phyloP scores from a whole-genome alignment of 2,888 invertebrate genomes.

The Lasioglossum vierecki region DNA sequence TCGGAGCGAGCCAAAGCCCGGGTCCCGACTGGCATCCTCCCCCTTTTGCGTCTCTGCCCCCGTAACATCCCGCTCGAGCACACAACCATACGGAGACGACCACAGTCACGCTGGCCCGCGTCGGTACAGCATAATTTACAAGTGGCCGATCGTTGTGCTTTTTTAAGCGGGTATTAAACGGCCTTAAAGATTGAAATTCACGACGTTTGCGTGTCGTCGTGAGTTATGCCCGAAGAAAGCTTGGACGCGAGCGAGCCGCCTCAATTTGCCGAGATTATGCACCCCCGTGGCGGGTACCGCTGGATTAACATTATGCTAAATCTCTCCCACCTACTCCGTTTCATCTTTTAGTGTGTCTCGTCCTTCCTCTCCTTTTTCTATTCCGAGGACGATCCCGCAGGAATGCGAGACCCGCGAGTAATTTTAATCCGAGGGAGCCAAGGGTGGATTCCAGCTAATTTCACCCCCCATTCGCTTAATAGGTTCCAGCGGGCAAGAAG shows the following conservation, averaged over 20 bases:
- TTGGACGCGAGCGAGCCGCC: constrained; percentile 2
- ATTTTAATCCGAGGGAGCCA: neutral
- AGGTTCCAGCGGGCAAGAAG: neutral
- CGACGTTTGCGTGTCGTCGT: constrained; percentile 27
- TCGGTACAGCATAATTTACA: constrained; percentile 32
- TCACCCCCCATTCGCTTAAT: neutral
- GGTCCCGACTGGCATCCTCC: constrained; percentile 33
- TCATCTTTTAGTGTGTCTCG: constrained; percentile 2
- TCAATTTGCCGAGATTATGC: constrained; percentile 23
- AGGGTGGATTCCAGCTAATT: neutral
- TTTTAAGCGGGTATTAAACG: constrained; percentile 17
- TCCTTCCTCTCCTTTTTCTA: neutral
- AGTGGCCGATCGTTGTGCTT: constrained; percentile 31
- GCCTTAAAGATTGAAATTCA: constrained; percentile 33
- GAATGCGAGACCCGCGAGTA: neutral
- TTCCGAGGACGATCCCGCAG: neutral
- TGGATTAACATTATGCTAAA: constrained; percentile 1
- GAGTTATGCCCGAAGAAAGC: neutral
- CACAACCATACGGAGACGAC: neutral
- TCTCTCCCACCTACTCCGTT: constrained; percentile 13
- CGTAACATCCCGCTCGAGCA: constrained; percentile 14
- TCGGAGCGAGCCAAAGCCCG: constrained; percentile 64
- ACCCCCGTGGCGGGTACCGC: constrained; percentile 1
- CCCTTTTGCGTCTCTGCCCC: constrained; percentile 18
- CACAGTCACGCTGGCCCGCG: neutral